phyloP scores from a whole-genome alignment of 2,113 vertebrate species.

The Stomatorhinus ivindoensis region DNA sequence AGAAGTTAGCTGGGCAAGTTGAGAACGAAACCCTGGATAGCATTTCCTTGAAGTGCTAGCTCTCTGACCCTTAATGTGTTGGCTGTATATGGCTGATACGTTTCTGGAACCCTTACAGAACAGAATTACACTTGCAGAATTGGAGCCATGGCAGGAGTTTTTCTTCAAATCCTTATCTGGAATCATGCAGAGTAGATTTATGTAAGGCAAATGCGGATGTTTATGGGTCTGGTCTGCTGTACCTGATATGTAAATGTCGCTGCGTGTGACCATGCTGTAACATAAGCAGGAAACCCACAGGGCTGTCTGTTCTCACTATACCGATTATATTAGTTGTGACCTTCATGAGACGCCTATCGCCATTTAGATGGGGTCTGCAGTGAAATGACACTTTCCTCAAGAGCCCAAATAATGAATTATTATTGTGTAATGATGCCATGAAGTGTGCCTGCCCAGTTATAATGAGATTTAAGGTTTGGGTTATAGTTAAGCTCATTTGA shows the following conservation, averaged over 20 bases:
- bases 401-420: background rate
- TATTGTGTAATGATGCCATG: background rate
- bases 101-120: background rate
- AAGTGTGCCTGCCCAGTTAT: background rate
- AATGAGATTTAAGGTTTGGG: background rate
- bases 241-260: background rate
- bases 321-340: background rate
- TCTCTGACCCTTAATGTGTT: background rate
- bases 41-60: background rate
- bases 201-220: background rate
- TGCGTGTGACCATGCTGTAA: background rate
- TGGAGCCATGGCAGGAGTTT: too few species aligned
- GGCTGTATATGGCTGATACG: background rate
- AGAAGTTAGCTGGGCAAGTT: background rate
- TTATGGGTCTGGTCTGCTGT: background rate
- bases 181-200: background rate
- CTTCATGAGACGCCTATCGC: background rate
- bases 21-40: background rate
- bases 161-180: background rate
- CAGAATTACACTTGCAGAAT: background rate
- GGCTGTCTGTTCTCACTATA: background rate
- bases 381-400: background rate
- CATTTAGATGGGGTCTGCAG: background rate
- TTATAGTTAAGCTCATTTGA: background rate
- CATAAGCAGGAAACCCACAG: conserved; percentile 1